phyloP scores from a whole-genome alignment of 2,113 vertebrate species.

The Columba janthina region DNA sequence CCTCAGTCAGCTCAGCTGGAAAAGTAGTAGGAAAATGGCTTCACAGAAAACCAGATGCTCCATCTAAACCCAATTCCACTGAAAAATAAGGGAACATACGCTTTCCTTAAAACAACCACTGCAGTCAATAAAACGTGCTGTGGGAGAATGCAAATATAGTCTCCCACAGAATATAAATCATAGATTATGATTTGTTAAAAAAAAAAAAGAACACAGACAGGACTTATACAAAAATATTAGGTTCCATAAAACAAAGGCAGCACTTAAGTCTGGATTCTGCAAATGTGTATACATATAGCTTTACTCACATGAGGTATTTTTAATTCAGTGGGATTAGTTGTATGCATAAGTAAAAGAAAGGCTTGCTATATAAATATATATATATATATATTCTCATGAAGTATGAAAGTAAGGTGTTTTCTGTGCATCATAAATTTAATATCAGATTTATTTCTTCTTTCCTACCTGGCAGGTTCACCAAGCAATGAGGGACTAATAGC shows the following conservation, averaged over 20 bases:
- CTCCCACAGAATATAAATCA: conserved; percentile 34
- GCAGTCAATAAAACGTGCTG: conserved; percentile 29
- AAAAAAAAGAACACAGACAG: background rate
- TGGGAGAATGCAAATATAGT: background rate
- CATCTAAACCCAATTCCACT: conserved; percentile 2
- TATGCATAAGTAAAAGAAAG: background rate
- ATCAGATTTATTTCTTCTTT: background rate
- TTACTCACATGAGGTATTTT: background rate
- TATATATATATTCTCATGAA: background rate
- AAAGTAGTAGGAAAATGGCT: conserved; percentile 43
- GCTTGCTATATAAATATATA: background rate
- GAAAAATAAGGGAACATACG: background rate
- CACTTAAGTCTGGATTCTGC: background rate
- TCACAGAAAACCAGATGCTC: conserved; percentile 35
- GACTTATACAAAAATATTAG: background rate
- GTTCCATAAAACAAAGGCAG: background rate
- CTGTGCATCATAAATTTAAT: background rate
- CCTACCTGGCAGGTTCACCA: background rate
- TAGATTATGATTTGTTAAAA: conserved; percentile 4
- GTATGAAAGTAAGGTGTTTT: background rate
- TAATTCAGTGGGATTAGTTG: background rate
- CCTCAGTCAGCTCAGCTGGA: conserved; percentile 13
- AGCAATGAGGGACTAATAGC: background rate
- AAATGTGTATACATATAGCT: background rate
- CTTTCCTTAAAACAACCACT: background rate